Percentiles rank a stretch among this genome's conserved stretches.
These are phyloP conservation scores for Grapholita molesta DNA, from an alignment of 1,140 invertebrate species.

Conservation along the genomic window DNA sequence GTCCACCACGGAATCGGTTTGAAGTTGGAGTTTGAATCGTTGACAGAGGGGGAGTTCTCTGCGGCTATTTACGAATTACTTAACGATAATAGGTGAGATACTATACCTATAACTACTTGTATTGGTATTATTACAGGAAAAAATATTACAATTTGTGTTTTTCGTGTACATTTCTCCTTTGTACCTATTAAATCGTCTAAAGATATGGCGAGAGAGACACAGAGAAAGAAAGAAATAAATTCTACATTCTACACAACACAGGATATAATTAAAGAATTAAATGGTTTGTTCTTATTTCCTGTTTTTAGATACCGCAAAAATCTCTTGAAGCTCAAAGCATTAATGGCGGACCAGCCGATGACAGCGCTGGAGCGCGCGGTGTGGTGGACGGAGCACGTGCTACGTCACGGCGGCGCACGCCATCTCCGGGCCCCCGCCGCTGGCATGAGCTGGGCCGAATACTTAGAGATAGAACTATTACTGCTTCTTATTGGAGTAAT, in stretches of 20 bases:
- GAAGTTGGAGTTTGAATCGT: constrained; percentile 11
- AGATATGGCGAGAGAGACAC: too few relatives aligned
- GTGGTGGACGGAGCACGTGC: constrained; percentile 79
- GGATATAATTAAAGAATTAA: too few relatives aligned
- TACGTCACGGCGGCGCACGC: constrained; percentile 67
- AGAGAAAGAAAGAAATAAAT: too few relatives aligned
- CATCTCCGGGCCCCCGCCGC: constrained; percentile 50
- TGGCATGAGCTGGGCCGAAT: constrained; percentile 28
- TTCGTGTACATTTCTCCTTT: too few relatives aligned
- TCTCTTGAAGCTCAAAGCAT: constrained; percentile 15
- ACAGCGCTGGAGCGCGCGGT: constrained; percentile 60
- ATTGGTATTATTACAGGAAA: too few relatives aligned
- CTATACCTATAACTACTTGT: too few relatives aligned
- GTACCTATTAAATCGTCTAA: too few relatives aligned
- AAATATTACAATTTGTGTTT: too few relatives aligned
- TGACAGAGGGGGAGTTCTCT: constrained; percentile 23
- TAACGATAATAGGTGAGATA: constrained; percentile 14
- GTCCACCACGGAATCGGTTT: constrained; percentile 25
- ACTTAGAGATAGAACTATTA: constrained; percentile 22
- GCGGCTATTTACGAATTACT: constrained; percentile 21
- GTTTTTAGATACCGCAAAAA: constrained; percentile 39
- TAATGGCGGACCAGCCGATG: constrained; percentile 32
- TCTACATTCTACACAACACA: too few relatives aligned
- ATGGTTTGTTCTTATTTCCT: too few relatives aligned
- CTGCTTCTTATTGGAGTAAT: too few relatives aligned